Base-by-base conservation (phyloP, 2,888 invertebrate species). In the Elmis aenea region DNA sequence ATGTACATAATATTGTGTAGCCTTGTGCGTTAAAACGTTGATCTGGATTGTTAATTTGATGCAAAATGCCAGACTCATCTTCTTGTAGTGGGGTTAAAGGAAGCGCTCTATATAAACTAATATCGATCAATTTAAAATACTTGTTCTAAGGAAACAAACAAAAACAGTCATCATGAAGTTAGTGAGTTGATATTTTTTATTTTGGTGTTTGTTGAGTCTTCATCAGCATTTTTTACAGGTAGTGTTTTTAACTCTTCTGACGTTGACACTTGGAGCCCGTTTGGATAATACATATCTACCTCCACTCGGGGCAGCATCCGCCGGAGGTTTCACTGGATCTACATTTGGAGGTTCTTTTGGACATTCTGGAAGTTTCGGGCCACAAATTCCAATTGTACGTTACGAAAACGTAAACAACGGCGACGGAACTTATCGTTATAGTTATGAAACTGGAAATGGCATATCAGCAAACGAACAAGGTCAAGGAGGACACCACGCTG, bases 391-490 rank as follows among this genome's bases (percentile, higher is more conserved):
- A 5, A 81, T 81, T 45, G 56, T 77, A 11, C 69, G 73, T 40
- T 77, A 74, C 54, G 74, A 75, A 38, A 79, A 76, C 45, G 69
- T 71, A 16, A 78, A 77, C 59, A 76, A 77, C 53, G 77, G 78
- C 22, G 78, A 77, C 51, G 79, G 79, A 29, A 76, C 69, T 55
- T 82, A 82, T 55, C 72, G 74, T 44, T 81, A 75, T 64, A 42
- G 27, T 11, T 81, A 73, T 58, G 78, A 79, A 51, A 80, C 81
- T 44, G 80, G 77, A 48, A 80, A 81, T 58, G 79, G 79, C 30
- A 81, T 80, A 47, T 72, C 69, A 49, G 75, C 72, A 1, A 72
- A 77, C 57, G 74, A 74, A 57, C 55, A 61, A 16, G 74, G 70
- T 25, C 38, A 50, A 29, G 62, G 58, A 15, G 55, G 59, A 10